phyloP scores from a whole-genome alignment of 2,797 vertebrate species.

The Coregonus sp. region DNA sequence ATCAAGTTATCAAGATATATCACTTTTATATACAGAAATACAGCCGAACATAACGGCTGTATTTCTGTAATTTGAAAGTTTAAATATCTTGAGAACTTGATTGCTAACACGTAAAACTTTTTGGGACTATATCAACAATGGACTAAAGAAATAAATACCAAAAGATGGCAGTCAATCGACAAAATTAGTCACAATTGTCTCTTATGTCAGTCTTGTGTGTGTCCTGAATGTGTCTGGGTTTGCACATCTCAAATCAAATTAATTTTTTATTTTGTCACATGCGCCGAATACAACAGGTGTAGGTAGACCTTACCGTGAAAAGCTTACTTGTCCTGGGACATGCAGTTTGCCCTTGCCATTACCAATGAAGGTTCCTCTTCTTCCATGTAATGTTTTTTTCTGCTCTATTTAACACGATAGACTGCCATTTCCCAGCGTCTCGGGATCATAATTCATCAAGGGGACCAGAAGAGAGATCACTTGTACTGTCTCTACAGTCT shows the following conservation, averaged over 20 bases:
- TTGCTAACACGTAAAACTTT: too few species aligned
- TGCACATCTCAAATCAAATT: neutral
- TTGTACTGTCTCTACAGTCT: slow-evolving; percentile 35
- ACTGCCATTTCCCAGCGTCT: slow-evolving; percentile 29
- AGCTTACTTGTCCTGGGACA: slow-evolving; percentile 9
- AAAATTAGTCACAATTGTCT: neutral
- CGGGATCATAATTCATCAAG: slow-evolving; percentile 42
- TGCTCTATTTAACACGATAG: slow-evolving; percentile 71
- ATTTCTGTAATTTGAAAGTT: too few species aligned
- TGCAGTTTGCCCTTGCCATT: slow-evolving; percentile 25
- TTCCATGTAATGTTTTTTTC: slow-evolving; percentile 66
- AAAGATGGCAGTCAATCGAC: slow-evolving; percentile 1
- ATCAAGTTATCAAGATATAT: too few species aligned
- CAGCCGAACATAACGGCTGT: too few species aligned
- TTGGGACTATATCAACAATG: too few species aligned
- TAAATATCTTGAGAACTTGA: too few species aligned
- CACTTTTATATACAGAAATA: too few species aligned
- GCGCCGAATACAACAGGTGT: too few species aligned
- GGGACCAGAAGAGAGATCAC: slow-evolving; percentile 46
- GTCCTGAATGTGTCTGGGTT: neutral
- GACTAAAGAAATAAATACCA: slow-evolving; percentile 24
- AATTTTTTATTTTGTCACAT: too few species aligned
- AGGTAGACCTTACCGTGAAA: too few species aligned
- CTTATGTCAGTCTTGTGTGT: slow-evolving; percentile 28
- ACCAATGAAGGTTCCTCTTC: slow-evolving; percentile 49